A percentile compares a stretch with the other conserved stretches of the same genome.
Conservation (phyloP, 2,888 invertebrate species). For the Arctia plantaginis region DNA sequence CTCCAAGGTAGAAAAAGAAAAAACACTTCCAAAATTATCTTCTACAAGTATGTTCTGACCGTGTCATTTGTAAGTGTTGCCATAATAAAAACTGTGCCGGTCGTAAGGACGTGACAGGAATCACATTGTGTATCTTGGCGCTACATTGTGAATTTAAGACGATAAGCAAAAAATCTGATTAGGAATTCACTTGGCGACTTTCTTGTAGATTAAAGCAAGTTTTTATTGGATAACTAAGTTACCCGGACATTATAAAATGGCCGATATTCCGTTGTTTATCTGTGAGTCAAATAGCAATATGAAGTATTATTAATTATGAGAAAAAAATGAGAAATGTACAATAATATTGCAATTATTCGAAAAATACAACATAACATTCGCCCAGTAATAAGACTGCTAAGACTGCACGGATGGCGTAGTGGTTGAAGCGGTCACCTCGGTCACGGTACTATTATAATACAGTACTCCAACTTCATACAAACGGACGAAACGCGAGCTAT, state of each 20-base stretch:
- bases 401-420: too few species aligned
- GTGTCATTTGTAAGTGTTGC: conserved; percentile 33
- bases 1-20: background rate
- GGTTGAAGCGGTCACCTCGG: too few species aligned
- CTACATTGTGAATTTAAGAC: conserved; percentile 15
- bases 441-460: too few species aligned
- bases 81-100: conserved; percentile 32
- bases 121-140: conserved; percentile 23
- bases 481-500: too few species aligned
- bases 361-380: too few species aligned
- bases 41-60: conserved; percentile 19
- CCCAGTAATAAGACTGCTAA: too few species aligned
- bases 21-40: conserved; percentile 24
- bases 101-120: conserved; percentile 27
- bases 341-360: too few species aligned
- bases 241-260: background rate
- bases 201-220: conserved; percentile 7
- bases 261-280: background rate
- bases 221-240: background rate
- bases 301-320: too few species aligned
- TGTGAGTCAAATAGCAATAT: too few species aligned
- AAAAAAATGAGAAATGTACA: too few species aligned
- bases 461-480: too few species aligned
- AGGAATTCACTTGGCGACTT: conserved; percentile 14
- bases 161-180: conserved; percentile 12